Base-by-base conservation (phyloP, 2,888 invertebrate genomes). In the Phoenoteleia sp. region DNA sequence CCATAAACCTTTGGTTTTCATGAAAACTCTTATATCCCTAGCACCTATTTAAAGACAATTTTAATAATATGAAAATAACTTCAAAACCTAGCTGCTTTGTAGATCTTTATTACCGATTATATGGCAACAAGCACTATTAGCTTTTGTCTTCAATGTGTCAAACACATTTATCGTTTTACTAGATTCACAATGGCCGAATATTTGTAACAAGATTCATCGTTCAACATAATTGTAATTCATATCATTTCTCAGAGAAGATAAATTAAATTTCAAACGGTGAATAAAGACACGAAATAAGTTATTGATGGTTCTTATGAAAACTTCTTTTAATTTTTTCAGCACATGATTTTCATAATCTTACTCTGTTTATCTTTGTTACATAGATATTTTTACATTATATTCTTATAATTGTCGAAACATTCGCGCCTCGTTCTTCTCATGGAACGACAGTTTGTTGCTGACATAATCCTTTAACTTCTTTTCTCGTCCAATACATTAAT, bases 221-320 rank as follows among this genome's bases (percentile, higher is more conserved):
- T 39, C 39, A 15, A 15, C 15, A 39, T 39, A 39, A 27, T n/a
- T 25, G 33, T 25, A 67, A 47, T 49, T 66, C 33, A 29, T 19
- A 62, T 69, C 42, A 23, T 52, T 79, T 79, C 80, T 39, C 13
- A 54, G 80, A 71, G 69, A 56, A 47, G 33, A 80, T 80, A 66
- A 66, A 80, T 72, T 56, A 42, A 42, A 11, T 15, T 9, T 27
- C 0, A 33, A 29, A 23, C 29, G 29, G 60, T 60, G 47, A 60
- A 42, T 23, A 58, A 42, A 62, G 15, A 54, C 25, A 58, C n/a
- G 21, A 47, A 52, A 76, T 27, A 54, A 56, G 52, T 17, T 45
- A 62, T 62, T 69, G 47, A 79, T 54, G 62, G 69, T 54, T 71
- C 79, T 39, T 33, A n/a, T n/a, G 29, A 75, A 54, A 75, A 54